Evolutionary conservation across 1,140 invertebrate species (phyloP), one percentile per base, ranked within the genome.

Genomic region (Samia ricini): DNA sequence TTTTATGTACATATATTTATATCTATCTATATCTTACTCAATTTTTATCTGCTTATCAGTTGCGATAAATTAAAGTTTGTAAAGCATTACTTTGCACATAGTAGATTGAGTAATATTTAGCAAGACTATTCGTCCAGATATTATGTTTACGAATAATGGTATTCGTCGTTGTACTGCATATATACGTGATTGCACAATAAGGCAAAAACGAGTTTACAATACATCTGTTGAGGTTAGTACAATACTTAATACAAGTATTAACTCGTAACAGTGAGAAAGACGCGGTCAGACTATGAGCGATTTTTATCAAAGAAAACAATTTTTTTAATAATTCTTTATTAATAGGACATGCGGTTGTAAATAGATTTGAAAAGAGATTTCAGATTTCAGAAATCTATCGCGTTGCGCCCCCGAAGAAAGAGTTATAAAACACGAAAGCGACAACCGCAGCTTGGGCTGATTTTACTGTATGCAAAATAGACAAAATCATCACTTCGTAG

Each of bases 171-270:
- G 36, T 50, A 24, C 22, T 22, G 8, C 42, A 36, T 22, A 48
- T 48, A 22, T 20, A 42, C n/a, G 33, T n/a, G 19, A 21, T 59
- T 59, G 48, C 42, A 50, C 57, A 59, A 59, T 59, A 50, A 22
- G 57, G 54, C 26, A 48, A n/a, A n/a, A 66, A 66, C 55, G 55
- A 60, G 24, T 64, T 55, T 51, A 56, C 50, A 54, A 42, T 56
- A 56, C 57, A 59, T 49, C 42, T 49, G 56, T 48, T 58, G 36
- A 59, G 57, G 57, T 50, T 59, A 59, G 33, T 12, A 23, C 12
- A 55, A 24, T 23, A 18, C 10, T 57, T 21, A 57, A 19, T 36
- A 57, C 22, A 52, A 18, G 26, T 29, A 29, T 29, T 12, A 42
- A 42, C 33, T 4, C 33, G n/a, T 42, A 42, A 42, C 33, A 42